Evolutionary conservation across 2,797 vertebrate species (phyloP), one percentile per base, ranked within the genome.

Genomic region (Odontamblyopus lacepedii): DNA sequence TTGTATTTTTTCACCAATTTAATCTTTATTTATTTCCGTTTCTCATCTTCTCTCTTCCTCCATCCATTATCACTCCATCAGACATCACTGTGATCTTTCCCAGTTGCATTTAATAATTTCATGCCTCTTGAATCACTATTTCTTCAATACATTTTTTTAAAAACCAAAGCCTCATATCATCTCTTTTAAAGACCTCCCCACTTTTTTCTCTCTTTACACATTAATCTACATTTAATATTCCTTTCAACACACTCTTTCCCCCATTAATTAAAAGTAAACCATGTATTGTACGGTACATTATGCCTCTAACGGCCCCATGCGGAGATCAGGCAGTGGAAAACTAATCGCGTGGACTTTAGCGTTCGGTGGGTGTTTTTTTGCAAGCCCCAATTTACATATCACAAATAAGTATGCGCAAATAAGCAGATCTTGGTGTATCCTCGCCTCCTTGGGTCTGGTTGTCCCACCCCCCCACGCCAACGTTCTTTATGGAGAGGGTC

Each of bases 251-350:
- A 88, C 80, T 92, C 96, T 96, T 98, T 94, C 89, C 92, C 92
- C 95, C 95, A 97, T 96, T 98, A 98, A 98, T 98, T 98, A 98
- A 98, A 98, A 98, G 94, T 96, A 97, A 98, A 98, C 94, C 96
- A 93, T 96, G 95, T 96, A 97, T 95, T 95, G 95, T 97, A 98
- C 96, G 97, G 96, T 98, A 98, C 97, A 99, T 98, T 98, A 99
- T 99, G 95, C 94, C 95, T 93, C 96, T 98, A 99, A 98, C 97
- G 96, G 96, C 96, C 96, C 95, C 97, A 96, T 97, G 96, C 96
- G 96, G 97, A 96, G 96, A 96, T 97, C 95, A 96, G 96, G 96
- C 97, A 98, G 96, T 97, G 96, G 95, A 98, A 98, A 97, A 97
- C 96, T 97, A 98, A 98, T 98, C 96, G 97, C 96, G 95, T 97